phyloP scores from a whole-genome alignment of 2,797 vertebrate genomes.

The Hybognathus amarus region DNA sequence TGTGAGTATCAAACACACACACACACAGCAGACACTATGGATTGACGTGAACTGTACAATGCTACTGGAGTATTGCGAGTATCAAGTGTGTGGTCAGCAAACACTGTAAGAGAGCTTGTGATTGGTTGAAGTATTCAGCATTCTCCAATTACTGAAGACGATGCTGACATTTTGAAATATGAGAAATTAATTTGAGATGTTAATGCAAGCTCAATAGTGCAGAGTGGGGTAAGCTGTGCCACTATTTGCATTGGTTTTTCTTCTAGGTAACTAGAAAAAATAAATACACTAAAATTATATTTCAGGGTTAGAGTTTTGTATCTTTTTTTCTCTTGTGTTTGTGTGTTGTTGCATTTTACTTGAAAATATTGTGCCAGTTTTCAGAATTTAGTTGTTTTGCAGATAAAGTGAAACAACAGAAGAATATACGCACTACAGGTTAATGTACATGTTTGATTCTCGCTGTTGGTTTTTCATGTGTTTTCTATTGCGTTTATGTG shows the following conservation, averaged over 20 bases:
- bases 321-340: background rate
- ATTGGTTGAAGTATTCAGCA: background rate
- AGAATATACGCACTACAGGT: too few species aligned
- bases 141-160: background rate
- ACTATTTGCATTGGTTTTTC: background rate
- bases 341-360: background rate
- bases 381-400: background rate
- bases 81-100: background rate
- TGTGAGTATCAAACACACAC: conserved; percentile 68
- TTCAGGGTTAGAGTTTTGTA: background rate
- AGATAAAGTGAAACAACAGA: background rate
- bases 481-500: conserved; percentile 16
- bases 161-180: background rate
- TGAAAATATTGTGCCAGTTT: background rate
- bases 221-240: background rate
- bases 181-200: background rate
- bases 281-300: background rate
- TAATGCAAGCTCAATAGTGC: background rate
- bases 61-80: background rate
- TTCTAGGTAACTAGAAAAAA: background rate
- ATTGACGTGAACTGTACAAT: background rate
- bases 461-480: background rate
- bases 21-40: background rate
- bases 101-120: background rate
- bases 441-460: background rate